phyloP scores from a whole-genome alignment of 2,797 vertebrate genomes.

The Spea hammondii region DNA sequence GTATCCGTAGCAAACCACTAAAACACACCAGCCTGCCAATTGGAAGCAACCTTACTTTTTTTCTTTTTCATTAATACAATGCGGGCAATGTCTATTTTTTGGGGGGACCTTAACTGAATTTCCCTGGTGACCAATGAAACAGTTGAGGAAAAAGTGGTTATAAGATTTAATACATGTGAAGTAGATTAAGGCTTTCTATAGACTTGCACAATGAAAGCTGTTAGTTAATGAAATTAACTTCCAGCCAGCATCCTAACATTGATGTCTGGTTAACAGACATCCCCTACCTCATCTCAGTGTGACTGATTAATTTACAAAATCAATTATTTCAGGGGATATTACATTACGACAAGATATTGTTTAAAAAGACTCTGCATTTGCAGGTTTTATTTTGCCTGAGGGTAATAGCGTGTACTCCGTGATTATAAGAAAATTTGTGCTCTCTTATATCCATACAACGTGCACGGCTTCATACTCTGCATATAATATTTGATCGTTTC shows the following conservation, averaged over 20 bases:
- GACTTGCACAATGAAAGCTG: slow-evolving; percentile 61
- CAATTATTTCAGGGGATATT: slow-evolving; percentile 63
- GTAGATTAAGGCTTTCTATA: slow-evolving; percentile 56
- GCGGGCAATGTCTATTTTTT: slow-evolving; percentile 69
- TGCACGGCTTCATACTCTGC: slow-evolving; percentile 13
- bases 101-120: slow-evolving; percentile 67
- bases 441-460: slow-evolving; percentile 55
- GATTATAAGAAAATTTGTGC: slow-evolving; percentile 57
- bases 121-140: slow-evolving; percentile 69
- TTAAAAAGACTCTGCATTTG: slow-evolving; percentile 61
- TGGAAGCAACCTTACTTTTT: slow-evolving; percentile 70
- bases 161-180: slow-evolving; percentile 60
- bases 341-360: slow-evolving; percentile 59
- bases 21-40: slow-evolving; percentile 77
- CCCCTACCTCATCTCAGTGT: slow-evolving; percentile 56
- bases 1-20: slow-evolving; percentile 82
- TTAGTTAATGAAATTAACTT: slow-evolving; percentile 62
- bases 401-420: slow-evolving; percentile 54
- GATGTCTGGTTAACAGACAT: slow-evolving; percentile 57
- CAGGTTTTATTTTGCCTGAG: slow-evolving; percentile 64
- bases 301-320: slow-evolving; percentile 68
- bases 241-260: slow-evolving; percentile 66
- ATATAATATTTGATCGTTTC: no score
- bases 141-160: slow-evolving; percentile 60
- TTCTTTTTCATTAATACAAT: slow-evolving; percentile 73